These are phyloP conservation scores for Drosophila cyrtoloma DNA, from an alignment of 2,888 invertebrate genomes.

Conservation along the genomic window DNA sequence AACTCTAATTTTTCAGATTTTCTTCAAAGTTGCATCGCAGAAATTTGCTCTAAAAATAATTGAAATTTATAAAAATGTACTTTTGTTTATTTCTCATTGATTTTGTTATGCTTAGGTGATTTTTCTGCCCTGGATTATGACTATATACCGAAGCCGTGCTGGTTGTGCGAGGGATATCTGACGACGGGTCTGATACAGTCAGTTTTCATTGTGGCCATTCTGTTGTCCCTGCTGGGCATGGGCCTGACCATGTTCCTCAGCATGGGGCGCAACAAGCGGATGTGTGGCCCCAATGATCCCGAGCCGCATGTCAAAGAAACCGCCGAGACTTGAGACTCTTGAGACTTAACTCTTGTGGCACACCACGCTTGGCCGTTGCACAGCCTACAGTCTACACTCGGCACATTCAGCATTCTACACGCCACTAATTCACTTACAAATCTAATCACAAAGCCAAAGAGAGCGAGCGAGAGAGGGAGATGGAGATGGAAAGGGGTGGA, in stretches of 20 bases:
- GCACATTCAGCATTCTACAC: conserved; percentile 14
- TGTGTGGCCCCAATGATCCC: conserved; percentile 37
- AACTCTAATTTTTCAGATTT: too few species aligned
- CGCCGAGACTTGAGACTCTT: neutral
- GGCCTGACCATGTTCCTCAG: conserved; percentile 59
- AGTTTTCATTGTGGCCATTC: conserved; percentile 34
- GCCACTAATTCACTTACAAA: conserved; percentile 72
- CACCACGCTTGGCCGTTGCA: conserved; percentile 39
- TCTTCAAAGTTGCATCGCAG: too few species aligned
- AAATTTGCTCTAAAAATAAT: neutral
- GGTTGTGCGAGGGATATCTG: conserved; percentile 37
- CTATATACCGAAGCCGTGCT: conserved; percentile 52
- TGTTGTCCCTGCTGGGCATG: conserved; percentile 33
- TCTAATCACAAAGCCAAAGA: conserved; percentile 58
- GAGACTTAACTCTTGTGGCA: conserved; percentile 17
- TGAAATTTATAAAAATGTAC: neutral
- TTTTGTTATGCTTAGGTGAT: neutral
- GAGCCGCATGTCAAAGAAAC: conserved; percentile 42
- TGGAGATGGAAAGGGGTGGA: neutral
- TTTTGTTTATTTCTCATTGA: neutral
- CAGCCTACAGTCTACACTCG: conserved; percentile 9
- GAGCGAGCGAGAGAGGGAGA: neutral
- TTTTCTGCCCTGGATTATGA: conserved; percentile 11
- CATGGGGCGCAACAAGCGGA: conserved; percentile 42
- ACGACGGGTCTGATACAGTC: conserved; percentile 43